phyloP scores from a whole-genome alignment of 2,888 invertebrate species.

The Tillus elongatus region DNA sequence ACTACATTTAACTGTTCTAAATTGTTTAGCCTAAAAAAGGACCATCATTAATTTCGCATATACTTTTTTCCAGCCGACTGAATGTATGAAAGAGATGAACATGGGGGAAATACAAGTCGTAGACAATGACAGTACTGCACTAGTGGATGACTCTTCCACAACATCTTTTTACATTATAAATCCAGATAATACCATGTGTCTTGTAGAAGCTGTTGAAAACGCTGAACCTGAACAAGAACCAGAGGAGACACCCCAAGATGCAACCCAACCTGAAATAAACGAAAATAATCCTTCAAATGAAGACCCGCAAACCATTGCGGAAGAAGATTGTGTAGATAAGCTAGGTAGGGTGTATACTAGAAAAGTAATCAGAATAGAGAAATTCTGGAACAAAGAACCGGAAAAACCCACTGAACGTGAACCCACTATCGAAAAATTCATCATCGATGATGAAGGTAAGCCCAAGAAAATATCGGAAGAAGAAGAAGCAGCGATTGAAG shows the following conservation, averaged over 20 bases:
- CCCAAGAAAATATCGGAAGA: conserved; percentile 24
- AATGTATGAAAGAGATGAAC: no score
- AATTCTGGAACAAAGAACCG: conserved; percentile 45
- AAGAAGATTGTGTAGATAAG: conserved; percentile 45
- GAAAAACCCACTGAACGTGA: conserved; percentile 23
- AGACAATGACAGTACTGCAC: no score
- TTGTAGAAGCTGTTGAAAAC: conserved; percentile 14
- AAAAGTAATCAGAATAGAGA: conserved; percentile 51
- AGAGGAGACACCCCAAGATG: conserved; percentile 14
- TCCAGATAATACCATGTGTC: no score
- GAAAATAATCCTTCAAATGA: conserved; percentile 32
- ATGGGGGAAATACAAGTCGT: no score
- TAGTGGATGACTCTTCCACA: no score
- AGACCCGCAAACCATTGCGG: conserved; percentile 32
- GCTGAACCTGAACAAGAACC: conserved; percentile 15
- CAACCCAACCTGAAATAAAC: conserved; percentile 24
- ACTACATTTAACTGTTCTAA: no score
- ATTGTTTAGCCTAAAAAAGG: no score
- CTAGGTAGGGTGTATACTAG: conserved; percentile 44
- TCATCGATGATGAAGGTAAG: conserved; percentile 26
- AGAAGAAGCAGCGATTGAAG: conserved; percentile 20
- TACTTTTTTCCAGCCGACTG: no score
- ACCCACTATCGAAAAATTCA: conserved; percentile 28
- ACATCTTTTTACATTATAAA: no score
- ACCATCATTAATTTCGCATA: no score